These are phyloP conservation scores for Mico argentatus DNA, from an alignment of 2,797 vertebrate genomes.

Conservation along the genomic window DNA sequence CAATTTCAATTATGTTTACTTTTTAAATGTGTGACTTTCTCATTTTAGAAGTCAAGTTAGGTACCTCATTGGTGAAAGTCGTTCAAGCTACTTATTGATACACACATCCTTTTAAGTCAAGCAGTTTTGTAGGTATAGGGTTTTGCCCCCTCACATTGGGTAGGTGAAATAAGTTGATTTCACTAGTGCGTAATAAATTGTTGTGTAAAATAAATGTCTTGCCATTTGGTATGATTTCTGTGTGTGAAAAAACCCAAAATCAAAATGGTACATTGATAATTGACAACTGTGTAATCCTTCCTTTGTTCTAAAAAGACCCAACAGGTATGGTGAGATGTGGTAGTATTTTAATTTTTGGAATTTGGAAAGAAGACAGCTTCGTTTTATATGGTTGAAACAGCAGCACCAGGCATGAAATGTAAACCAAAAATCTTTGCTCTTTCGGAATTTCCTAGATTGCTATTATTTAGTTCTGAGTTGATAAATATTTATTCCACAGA, in stretches of 20 bases:
- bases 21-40: conserved; percentile 47
- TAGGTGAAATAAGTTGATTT: conserved; percentile 54
- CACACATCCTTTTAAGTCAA: conserved; percentile 53
- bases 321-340: conserved; percentile 47
- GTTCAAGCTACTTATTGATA: conserved; percentile 63
- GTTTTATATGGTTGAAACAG: neutral
- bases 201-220: conserved; percentile 23
- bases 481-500: conserved; percentile 36
- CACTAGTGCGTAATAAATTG: neutral
- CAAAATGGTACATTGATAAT: neutral
- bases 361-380: neutral
- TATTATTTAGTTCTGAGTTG: conserved; percentile 22
- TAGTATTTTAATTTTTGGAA: conserved; percentile 15
- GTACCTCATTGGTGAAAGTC: conserved; percentile 70
- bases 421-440: conserved; percentile 51
- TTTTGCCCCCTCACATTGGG: neutral
- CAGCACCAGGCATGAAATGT: neutral
- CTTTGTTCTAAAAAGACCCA: conserved; percentile 54
- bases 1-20: conserved; percentile 67
- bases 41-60: conserved; percentile 73
- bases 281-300: conserved; percentile 9
- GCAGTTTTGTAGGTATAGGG: conserved; percentile 19
- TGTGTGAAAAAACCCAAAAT: conserved; percentile 1
- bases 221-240: conserved; percentile 12
- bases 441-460: conserved; percentile 63